Evolutionary conservation across 2,888 invertebrate species (phyloP), one percentile per base, ranked within the genome.

Genomic region (Blastobasis lacticolella): DNA sequence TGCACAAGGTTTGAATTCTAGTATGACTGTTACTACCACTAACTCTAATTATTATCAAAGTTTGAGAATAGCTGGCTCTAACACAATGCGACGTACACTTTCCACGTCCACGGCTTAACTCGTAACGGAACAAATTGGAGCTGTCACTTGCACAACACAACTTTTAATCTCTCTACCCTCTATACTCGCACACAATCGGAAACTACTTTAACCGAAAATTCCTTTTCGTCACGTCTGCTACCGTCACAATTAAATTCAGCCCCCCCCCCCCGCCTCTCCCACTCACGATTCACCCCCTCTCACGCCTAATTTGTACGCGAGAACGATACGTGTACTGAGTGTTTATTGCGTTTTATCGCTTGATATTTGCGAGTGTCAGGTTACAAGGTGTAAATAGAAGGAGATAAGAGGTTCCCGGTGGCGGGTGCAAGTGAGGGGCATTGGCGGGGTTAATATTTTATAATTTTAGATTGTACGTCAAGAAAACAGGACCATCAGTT

Each of bases 291-390:
- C 55, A 49, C 38, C 10, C 49, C 49, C 58, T 51, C 58, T 52
- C 57, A 56, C 57, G 69, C 71, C 66, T 70, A 68, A 76, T 74
- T 75, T 69, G 67, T 62, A 60, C 61, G 62, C 55, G 65, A 56
- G 46, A 46, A 50, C 48, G 51, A 46, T 57, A 60, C 59, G 64
- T 61, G 61, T 56, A 64, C 63, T 57, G 61, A 51, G 58, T 67
- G 69, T 69, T 61, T 69, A 72, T 67, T 65, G 66, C 66, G 61
- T 60, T 63, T 68, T 63, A 65, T 66, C 59, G 56, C 54, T 52
- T 63, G 61, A 62, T 66, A 69, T 69, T 63, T 62, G 62, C 56
- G 55, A 57, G 54, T 68, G 61, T 62, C 57, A 54, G 48, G 54
- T 66, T 51, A 49, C 54, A 37, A 46, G 51, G 54, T 54, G 51